A percentile compares a stretch with the other conserved stretches of the same genome.
phyloP scores from a whole-genome alignment of 2,888 invertebrate species.

The Bombylius major region DNA sequence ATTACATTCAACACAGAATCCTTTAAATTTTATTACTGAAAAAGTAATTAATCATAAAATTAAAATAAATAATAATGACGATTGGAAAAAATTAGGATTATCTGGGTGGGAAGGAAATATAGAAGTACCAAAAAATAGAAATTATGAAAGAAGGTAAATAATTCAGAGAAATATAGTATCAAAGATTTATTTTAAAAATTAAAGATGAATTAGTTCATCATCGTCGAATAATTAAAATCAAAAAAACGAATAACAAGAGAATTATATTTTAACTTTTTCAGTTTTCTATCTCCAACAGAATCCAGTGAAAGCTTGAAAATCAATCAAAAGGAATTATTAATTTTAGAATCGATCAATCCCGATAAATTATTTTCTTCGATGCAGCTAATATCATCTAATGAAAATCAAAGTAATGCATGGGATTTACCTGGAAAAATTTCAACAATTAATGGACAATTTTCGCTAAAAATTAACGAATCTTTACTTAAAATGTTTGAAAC shows the following conservation, averaged over 20 bases:
- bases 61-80: slow-evolving; percentile 9
- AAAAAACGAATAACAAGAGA: not conserved
- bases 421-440: slow-evolving; percentile 13
- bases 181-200: too few relatives aligned
- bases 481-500: slow-evolving; percentile 10
- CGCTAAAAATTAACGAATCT: too few relatives aligned
- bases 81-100: slow-evolving; percentile 27
- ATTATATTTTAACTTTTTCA: not conserved
- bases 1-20: not conserved
- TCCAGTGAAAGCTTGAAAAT: not conserved
- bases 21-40: too few relatives aligned
- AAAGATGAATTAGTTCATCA: not conserved
- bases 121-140: not conserved
- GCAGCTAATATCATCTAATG: not conserved
- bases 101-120: slow-evolving; percentile 28
- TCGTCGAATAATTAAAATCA: too few relatives aligned
- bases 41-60: too few relatives aligned
- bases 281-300: not conserved
- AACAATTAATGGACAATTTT: not conserved
- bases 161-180: too few relatives aligned
- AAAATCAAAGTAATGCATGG: slow-evolving; percentile 1
- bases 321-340: not conserved
- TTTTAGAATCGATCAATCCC: not conserved
- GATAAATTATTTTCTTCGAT: not conserved
- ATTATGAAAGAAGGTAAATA: too few relatives aligned